Conservation (phyloP, 1,140 invertebrate species). For the Cecropterus lyciades region DNA sequence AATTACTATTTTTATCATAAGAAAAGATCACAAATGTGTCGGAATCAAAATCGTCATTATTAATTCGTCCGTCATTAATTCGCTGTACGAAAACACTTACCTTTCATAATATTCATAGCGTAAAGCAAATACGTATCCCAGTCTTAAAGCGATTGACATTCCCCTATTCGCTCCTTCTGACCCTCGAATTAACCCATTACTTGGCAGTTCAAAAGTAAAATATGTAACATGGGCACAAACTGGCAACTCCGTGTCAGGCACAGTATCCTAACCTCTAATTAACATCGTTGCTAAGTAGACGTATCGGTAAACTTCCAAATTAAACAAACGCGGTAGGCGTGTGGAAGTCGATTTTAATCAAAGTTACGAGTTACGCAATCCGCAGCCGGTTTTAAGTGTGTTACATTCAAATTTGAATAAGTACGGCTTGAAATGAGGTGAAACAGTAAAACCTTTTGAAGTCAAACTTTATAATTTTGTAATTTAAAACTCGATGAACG, state of each 20-base stretch:
- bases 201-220: slow-evolving; percentile 10
- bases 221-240: slow-evolving; percentile 6
- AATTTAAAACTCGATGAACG: no score
- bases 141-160: background rate
- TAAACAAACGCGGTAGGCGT: slow-evolving; percentile 39
- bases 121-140: background rate
- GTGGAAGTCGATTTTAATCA: slow-evolving; percentile 33
- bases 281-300: slow-evolving; percentile 27
- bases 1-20: no score
- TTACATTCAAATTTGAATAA: no score
- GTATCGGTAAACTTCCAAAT: slow-evolving; percentile 40
- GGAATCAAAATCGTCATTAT: no score
- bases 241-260: background rate
- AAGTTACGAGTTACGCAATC: slow-evolving; percentile 21
- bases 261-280: slow-evolving; percentile 19
- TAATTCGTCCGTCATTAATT: background rate
- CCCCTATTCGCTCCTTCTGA: background rate
- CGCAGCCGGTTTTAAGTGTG: background rate
- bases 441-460: no score
- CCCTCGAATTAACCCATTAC: slow-evolving; percentile 10
- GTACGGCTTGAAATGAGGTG: no score
- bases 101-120: background rate
- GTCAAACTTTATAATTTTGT: no score
- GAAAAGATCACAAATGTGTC: no score
- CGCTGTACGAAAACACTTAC: no score